Base-by-base conservation (phyloP, 2,888 invertebrate species). In the Tetrapedia diversipes region DNA sequence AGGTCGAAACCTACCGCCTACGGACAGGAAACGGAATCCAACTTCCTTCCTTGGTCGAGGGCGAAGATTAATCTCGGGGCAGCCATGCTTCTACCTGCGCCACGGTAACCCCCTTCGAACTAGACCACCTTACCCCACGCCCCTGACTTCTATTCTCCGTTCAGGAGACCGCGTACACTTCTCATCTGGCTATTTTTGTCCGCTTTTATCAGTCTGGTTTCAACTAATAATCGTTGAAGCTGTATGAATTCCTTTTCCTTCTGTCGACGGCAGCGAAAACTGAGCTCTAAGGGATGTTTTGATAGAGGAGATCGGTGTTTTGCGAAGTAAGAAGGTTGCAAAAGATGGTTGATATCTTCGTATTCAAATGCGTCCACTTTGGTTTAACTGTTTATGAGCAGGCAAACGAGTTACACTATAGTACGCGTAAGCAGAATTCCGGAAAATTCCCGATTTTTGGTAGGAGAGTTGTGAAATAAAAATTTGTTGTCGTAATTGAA, bases 1-100 rank as follows among this genome's bases (percentile, higher is more conserved):
- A 85, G 79, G 67, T 74, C 80, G 76, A 83, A 78, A 82, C 75
- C 81, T 83, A 83, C 83, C 80, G 83, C 84, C 83, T 83, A 84
- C 83, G 79, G 86, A 83, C 89, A 87, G 89, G 88, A 89, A 91
- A 88, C 89, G 88, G 88, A 90, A 89, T 90, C 83, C 85, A 89
- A 89, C 88, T 90, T 90, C 89, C 90, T 90, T 89, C 89, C 89
- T 86, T 78, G 74, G 78, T 73, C 65, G 80, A 77, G 80, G 81
- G 83, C 80, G 82, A 88, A 89, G 90, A 90, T 91, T 91, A 90
- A 90, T 90, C 84, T 84, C 80, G 75, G 53, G 56, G 72, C 72
- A 57, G 54, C 66, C 70, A 64, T 73, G 71, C 64, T 66, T 71
- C 77, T 70, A 74, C 66, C 81, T 78, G 72, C 14, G 66, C 68